Percentiles rank a stretch among this genome's conserved stretches.
These are phyloP conservation scores for Trichoplax adhaerens DNA, from an alignment of 37 sponge, comb jelly and placozoan genomes.

Conservation along the genomic window DNA sequence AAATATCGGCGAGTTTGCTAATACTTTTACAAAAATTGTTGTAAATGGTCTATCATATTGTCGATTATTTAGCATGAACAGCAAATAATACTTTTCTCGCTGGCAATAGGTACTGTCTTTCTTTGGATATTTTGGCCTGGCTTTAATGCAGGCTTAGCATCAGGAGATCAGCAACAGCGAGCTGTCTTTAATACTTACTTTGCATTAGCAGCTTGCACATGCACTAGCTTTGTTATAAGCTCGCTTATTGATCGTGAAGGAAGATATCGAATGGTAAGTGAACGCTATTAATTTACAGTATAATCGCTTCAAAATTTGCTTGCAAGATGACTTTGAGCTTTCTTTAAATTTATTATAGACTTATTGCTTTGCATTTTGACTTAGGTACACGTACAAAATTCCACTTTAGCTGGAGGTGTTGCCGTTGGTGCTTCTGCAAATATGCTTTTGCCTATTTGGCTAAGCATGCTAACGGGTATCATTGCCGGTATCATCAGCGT, in stretches of 20 bases:
- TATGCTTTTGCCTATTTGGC: slow-evolving; percentile 70
- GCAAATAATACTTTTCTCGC: too few relatives aligned
- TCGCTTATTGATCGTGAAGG: slow-evolving; percentile 17
- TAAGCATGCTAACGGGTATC: slow-evolving; percentile 55
- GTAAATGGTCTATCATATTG: too few relatives aligned
- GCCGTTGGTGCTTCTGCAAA: slow-evolving; percentile 73
- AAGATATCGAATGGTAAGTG: too few relatives aligned
- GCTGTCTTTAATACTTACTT: slow-evolving; percentile 85
- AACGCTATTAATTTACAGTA: background rate
- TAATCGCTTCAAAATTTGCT: too few relatives aligned
- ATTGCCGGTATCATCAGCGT: slow-evolving; percentile 45
- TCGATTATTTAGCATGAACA: too few relatives aligned
- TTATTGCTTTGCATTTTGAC: background rate
- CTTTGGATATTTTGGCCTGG: slow-evolving; percentile 95
- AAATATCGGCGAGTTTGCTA: too few relatives aligned
- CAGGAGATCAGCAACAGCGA: slow-evolving; percentile 39
- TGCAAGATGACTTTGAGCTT: too few relatives aligned
- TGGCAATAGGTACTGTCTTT: slow-evolving; percentile 49
- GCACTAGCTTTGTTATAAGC: slow-evolving; percentile 54
- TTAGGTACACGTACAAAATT: slow-evolving; percentile 82
- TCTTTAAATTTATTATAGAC: background rate
- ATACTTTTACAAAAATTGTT: too few relatives aligned
- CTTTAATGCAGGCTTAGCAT: slow-evolving; percentile 62
- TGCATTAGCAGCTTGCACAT: slow-evolving; percentile 58
- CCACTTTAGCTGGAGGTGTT: slow-evolving; percentile 89